Base-by-base conservation (phyloP, 2,888 invertebrate genomes). In the Hypselothyrea guttata region DNA sequence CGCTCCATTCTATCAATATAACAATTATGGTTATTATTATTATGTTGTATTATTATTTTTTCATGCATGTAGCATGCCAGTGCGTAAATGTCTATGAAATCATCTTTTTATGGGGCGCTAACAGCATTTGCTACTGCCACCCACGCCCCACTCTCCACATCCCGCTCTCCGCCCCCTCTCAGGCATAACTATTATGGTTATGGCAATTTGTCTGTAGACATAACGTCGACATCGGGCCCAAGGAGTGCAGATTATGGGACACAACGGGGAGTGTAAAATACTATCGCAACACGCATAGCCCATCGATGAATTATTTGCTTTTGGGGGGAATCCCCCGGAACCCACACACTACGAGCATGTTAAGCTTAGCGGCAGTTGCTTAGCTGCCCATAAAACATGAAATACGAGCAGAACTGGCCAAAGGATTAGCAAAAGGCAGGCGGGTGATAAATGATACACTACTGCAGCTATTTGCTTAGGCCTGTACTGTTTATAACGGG, bases 151-250 rank as follows among this genome's bases (percentile, higher is more conserved):
- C 22, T 4, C 3, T 22, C 22, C 22, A 18, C 27, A 11, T 37
- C 33, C 9, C 3, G 5, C 1, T 16, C 38, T 28, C 37, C 9
- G 8, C 1, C 30, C 18, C 11, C 27, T 9, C 4, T 15, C 55
- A 15, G 52, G 40, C 48, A 71, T 73, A 78, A 77, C 83, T 78
- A 73, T 83, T 79, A 87, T 84, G 83, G 75, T 84, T 85, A 85
- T 86, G 83, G 86, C 86, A 87, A 85, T 85, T 85, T 85, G 86
- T 87, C 85, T 79, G 86, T 83, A 79, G 86, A 87, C 78, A 79
- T 69, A 73, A 83, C 66, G 72, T 64, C 71, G 70, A 53, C 74
- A 11, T 30, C 34, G 28, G 34, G 9, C 8, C 12, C 22, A 35
- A 13, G 7, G 16, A 11, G 7, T 28, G 7, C 7, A 16, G 3